Conservation (phyloP, 2,888 invertebrate species). For the Himalopsyche tibetana region DNA sequence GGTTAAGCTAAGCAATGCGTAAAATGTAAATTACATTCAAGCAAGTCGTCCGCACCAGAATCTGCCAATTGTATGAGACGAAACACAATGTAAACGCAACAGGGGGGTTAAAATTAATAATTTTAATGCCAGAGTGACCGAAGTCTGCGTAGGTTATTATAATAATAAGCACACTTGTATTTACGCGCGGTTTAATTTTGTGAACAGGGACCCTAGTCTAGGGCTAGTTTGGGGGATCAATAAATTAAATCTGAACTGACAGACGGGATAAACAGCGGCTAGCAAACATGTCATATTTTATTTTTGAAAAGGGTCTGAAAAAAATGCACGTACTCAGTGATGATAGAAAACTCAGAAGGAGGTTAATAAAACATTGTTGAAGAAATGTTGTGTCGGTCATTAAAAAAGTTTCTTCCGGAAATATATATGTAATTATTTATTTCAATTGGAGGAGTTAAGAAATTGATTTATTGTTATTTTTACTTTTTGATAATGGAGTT, state of each 20-base stretch:
- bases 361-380: too few species aligned
- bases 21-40: slow-evolving; percentile 31
- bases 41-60: slow-evolving; percentile 40
- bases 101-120: slow-evolving; percentile 34
- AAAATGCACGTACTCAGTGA: neutral
- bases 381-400: too few species aligned
- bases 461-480: too few species aligned
- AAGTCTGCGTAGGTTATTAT: slow-evolving; percentile 40
- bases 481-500: too few species aligned
- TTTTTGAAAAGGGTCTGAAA: slow-evolving; percentile 29
- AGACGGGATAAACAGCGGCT: slow-evolving; percentile 19
- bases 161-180: slow-evolving; percentile 40
- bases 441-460: too few species aligned
- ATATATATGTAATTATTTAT: too few species aligned
- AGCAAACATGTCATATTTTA: slow-evolving; percentile 35
- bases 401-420: too few species aligned
- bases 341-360: neutral
- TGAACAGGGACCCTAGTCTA: neutral
- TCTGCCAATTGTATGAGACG: slow-evolving; percentile 40
- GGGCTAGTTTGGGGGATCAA: slow-evolving; percentile 37
- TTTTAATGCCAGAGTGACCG: slow-evolving; percentile 24
- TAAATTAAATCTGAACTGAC: slow-evolving; percentile 42
- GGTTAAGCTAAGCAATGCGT: slow-evolving; percentile 23
- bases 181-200: slow-evolving; percentile 37
- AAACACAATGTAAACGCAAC: slow-evolving; percentile 35